phyloP scores from a whole-genome alignment of 2,888 invertebrate genomes.

The Suillia variegata region DNA sequence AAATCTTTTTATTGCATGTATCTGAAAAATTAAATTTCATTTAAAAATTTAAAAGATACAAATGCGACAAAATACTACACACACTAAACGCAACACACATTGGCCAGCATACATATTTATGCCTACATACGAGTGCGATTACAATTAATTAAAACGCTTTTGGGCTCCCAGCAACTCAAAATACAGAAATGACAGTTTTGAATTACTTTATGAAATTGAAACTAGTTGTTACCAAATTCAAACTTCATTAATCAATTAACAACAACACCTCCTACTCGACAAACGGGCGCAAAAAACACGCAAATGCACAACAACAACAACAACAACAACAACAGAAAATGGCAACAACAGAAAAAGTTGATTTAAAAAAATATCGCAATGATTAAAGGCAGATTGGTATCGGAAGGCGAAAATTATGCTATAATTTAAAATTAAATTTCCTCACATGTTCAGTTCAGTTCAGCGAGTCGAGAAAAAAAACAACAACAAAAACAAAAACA shows the following conservation, averaged over 20 bases:
- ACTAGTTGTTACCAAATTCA: neutral
- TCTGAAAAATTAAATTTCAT: too few species aligned
- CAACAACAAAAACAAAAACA: neutral
- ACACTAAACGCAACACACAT: too few species aligned
- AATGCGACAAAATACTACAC: too few species aligned
- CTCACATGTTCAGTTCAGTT: neutral
- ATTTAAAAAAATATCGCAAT: neutral
- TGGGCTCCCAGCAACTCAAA: neutral
- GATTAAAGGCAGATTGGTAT: neutral
- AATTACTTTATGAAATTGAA: neutral
- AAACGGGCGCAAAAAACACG: too few species aligned
- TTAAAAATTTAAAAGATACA: too few species aligned
- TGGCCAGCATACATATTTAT: too few species aligned
- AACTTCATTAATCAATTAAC: neutral
- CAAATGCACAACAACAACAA: neutral
- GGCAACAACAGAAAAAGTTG: too few species aligned
- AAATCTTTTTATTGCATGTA: too few species aligned
- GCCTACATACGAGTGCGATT: too few species aligned
- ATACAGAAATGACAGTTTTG: neutral
- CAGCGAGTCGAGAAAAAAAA: neutral
- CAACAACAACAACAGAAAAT: neutral
- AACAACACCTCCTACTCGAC: neutral
- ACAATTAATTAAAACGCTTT: constrained; percentile 1
- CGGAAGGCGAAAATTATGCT: neutral
- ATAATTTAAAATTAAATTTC: neutral